phyloP scores from a whole-genome alignment of 1,140 invertebrate species.

The Papilio dardanus region DNA sequence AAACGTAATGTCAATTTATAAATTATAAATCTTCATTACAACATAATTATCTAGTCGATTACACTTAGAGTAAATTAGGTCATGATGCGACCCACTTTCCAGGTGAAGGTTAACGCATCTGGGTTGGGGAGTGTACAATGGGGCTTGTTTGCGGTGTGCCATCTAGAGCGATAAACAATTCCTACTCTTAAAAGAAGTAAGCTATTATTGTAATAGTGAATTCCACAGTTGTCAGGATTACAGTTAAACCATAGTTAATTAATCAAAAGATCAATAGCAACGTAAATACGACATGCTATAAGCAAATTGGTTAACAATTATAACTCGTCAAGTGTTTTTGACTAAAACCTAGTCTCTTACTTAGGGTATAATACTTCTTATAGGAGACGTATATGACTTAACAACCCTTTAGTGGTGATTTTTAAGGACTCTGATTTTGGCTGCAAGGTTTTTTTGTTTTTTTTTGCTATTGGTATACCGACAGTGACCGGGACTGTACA shows the following conservation, averaged over 20 bases:
- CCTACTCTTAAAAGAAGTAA: too few species aligned
- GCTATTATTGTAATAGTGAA: not conserved
- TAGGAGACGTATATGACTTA: too few species aligned
- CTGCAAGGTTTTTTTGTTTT: not conserved
- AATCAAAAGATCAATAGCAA: not conserved
- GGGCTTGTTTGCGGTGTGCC: not conserved
- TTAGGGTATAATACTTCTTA: not conserved
- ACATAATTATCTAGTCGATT: conserved; percentile 3
- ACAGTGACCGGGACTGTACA: not conserved
- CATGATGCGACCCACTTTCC: conserved; percentile 3
- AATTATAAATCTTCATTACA: conserved; percentile 7
- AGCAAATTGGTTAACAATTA: not conserved
- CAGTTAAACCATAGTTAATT: not conserved
- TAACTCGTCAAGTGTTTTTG: not conserved
- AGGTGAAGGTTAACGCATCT: conserved; percentile 24
- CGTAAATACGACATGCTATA: not conserved
- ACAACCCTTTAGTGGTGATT: too few species aligned
- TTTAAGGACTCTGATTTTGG: too few species aligned
- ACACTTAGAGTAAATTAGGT: conserved; percentile 4
- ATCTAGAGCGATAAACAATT: not conserved
- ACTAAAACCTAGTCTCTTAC: not conserved
- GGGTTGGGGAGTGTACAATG: conserved; percentile 9
- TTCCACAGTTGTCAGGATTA: not conserved
- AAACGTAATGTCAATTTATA: not conserved
- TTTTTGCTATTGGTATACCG: not conserved